Conservation (phyloP, 2,888 invertebrate species). For the Eudasyphora cyanicolor region DNA sequence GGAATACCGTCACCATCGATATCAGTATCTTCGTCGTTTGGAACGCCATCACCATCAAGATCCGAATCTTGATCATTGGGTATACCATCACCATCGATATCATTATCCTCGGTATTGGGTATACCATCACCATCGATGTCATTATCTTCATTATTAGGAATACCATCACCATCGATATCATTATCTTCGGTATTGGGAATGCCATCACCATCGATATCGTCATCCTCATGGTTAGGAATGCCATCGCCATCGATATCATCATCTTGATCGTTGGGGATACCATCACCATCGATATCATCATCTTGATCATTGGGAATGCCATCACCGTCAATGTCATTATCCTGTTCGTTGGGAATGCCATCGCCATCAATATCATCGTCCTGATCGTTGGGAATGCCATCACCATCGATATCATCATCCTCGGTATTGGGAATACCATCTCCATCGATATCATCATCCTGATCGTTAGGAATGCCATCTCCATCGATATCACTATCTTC, state of each 20-base stretch:
- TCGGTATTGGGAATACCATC: slow-evolving; percentile 76
- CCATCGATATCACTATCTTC: slow-evolving; percentile 74
- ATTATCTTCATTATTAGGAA: slow-evolving; percentile 75
- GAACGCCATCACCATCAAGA: slow-evolving; percentile 79
- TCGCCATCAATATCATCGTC: slow-evolving; percentile 73
- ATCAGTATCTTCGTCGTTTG: slow-evolving; percentile 69
- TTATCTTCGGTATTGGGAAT: slow-evolving; percentile 76
- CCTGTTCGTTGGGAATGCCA: slow-evolving; percentile 77
- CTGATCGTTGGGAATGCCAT: slow-evolving; percentile 73
- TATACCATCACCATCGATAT: slow-evolving; percentile 77
- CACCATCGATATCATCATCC: slow-evolving; percentile 74
- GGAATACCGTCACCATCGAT: slow-evolving; percentile 67
- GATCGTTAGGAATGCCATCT: slow-evolving; percentile 76
- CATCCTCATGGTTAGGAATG: slow-evolving; percentile 72
- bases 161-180: slow-evolving; percentile 75
- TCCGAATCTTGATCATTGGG: slow-evolving; percentile 76
- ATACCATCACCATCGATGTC: slow-evolving; percentile 72
- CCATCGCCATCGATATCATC: slow-evolving; percentile 74
- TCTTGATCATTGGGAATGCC: slow-evolving; percentile 70
- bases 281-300: slow-evolving; percentile 71
- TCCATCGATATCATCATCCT: slow-evolving; percentile 77
- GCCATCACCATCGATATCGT: slow-evolving; percentile 74
- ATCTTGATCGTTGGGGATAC: slow-evolving; percentile 72
- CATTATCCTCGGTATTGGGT: slow-evolving; percentile 73
- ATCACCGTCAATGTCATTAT: slow-evolving; percentile 77